Percentiles rank a stretch among this genome's conserved stretches.
Conservation (phyloP, 1,140 invertebrate genomes). For the Littorina saxatilis region DNA sequence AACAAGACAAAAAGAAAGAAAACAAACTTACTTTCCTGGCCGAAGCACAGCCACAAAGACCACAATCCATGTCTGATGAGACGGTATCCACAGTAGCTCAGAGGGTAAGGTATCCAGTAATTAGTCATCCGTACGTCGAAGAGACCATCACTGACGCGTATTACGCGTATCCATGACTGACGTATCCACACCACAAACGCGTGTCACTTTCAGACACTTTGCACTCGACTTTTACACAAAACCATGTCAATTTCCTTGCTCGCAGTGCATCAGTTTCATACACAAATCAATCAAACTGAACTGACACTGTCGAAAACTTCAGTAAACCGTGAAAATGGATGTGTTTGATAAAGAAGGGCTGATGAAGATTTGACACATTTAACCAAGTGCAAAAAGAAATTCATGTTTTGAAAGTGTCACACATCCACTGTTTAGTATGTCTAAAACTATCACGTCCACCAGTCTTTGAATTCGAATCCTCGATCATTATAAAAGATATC, state of each 20-base stretch:
- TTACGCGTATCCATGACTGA: not conserved
- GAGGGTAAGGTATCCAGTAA: not conserved
- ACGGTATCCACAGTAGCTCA: not conserved
- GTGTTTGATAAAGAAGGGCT: not conserved
- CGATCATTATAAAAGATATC: too few species aligned
- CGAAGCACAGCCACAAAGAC: conserved; percentile 5
- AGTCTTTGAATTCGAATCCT: not conserved
- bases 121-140: not conserved
- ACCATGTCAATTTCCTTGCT: too few species aligned
- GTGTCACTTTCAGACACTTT: too few species aligned
- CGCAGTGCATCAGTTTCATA: too few species aligned
- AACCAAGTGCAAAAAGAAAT: not conserved
- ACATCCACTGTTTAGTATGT: not conserved
- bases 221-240: too few species aligned
- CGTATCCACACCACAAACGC: not conserved
- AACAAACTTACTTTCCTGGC: conserved; percentile 5
- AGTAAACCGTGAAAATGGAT: not conserved
- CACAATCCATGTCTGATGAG: conserved; percentile 15
- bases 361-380: not conserved
- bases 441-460: not conserved
- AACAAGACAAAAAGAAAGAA: too few species aligned
- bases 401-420: not conserved
- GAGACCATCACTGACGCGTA: not conserved
- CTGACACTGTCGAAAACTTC: too few species aligned
- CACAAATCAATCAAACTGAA: too few species aligned